Percentiles rank a stretch among this genome's conserved stretches.
Evolutionary conservation across 2,113 vertebrate species (phyloP).

Genomic region (Condylura cristata): DNA sequence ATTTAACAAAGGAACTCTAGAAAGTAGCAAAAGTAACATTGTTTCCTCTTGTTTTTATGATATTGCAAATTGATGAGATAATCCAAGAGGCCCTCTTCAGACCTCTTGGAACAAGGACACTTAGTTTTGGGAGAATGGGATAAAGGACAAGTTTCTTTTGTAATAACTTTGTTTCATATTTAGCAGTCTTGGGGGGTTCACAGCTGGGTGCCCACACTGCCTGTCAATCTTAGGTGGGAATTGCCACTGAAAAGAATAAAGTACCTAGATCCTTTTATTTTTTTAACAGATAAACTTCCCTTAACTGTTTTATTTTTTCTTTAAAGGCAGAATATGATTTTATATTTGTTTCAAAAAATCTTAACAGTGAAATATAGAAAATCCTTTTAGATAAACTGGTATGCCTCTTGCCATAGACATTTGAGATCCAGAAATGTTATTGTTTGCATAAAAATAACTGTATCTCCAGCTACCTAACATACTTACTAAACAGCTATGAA

Average conservation of each 20-base stretch:
- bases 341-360: too few species aligned
- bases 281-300: neutral
- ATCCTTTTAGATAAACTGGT: neutral
- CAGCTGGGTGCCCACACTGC: neutral
- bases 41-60: neutral
- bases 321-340: constrained; percentile 12
- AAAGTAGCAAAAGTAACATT: neutral
- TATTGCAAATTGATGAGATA: neutral
- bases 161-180: neutral
- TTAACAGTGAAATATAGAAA: neutral
- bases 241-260: neutral
- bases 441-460: neutral
- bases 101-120: neutral
- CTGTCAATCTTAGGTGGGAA: neutral
- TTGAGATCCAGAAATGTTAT: neutral
- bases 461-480: neutral
- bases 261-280: neutral
- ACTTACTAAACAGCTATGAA: neutral
- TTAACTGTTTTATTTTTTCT: neutral
- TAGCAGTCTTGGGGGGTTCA: neutral
- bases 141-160: neutral
- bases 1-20: neutral
- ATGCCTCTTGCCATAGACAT: neutral
- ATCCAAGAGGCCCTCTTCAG: neutral
- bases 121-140: neutral